Percentiles rank a stretch among this genome's conserved stretches.
Evolutionary conservation across 92 coral and sea anemone species (phyloP).

Genomic region (Pocillopora grandis): DNA sequence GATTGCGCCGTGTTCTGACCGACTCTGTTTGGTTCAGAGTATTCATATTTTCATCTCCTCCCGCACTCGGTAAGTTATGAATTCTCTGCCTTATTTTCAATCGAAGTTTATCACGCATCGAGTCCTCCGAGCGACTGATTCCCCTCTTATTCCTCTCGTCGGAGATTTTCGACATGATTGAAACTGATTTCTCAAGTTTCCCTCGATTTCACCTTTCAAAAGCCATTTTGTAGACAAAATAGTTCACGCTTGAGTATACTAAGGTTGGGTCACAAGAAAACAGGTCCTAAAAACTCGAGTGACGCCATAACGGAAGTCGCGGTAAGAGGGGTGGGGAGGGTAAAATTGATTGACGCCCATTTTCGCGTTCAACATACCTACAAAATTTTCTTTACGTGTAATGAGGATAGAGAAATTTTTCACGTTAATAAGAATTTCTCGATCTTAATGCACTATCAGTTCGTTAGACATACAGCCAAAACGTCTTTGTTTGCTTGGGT

Average conservation of each 20-base stretch:
- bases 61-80: slow-evolving; percentile 37
- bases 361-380: background rate
- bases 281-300: background rate
- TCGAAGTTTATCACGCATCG: slow-evolving; percentile 54
- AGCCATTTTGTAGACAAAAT: slow-evolving; percentile 11
- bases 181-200: background rate
- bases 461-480: no score
- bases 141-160: slow-evolving; percentile 4
- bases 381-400: background rate
- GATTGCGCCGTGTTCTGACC: background rate
- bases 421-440: no score
- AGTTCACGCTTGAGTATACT: background rate
- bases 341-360: background rate
- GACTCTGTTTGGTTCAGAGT: slow-evolving; percentile 37
- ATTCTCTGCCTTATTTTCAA: slow-evolving; percentile 43
- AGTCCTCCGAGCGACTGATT: background rate
- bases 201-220: background rate
- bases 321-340: background rate
- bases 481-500: no score
- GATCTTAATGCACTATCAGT: no score
- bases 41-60: slow-evolving; percentile 52
- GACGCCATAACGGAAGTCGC: slow-evolving; percentile 3
- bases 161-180: background rate
- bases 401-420: background rate
- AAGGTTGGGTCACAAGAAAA: background rate